phyloP scores from a whole-genome alignment of 2,113 vertebrate genomes.

The Microtus oregoni region DNA sequence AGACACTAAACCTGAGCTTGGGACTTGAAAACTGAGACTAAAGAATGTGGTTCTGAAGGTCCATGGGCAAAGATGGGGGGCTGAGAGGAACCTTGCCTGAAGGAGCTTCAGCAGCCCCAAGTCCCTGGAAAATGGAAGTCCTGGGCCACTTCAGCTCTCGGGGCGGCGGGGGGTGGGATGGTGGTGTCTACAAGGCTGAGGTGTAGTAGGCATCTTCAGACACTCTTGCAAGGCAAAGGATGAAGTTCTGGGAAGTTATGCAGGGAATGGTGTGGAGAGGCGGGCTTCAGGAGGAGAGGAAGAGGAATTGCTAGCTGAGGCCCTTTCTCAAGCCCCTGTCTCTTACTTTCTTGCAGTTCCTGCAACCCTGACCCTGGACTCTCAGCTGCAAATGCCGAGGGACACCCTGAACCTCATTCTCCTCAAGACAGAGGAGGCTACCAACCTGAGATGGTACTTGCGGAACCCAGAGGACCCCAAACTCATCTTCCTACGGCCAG shows the following conservation, averaged over 20 bases:
- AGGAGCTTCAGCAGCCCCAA: neutral
- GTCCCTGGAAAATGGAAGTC: neutral
- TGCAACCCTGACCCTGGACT: neutral
- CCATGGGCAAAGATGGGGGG: neutral
- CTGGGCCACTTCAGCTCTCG: neutral
- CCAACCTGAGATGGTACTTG: constrained; percentile 71
- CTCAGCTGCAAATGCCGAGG: neutral
- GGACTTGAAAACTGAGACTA: neutral
- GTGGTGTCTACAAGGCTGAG: neutral
- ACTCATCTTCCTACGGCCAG: constrained; percentile 32
- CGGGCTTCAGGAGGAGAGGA: neutral
- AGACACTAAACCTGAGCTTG: neutral
- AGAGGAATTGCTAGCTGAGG: neutral
- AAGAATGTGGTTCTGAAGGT: neutral
- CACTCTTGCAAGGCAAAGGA: neutral
- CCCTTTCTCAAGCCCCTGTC: neutral
- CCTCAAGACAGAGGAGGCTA: neutral
- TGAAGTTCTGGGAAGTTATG: neutral
- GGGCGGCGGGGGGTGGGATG: no score
- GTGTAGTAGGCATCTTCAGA: neutral
- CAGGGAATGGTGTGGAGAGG: neutral
- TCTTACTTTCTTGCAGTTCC: constrained; percentile 67
- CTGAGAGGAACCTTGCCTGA: neutral
- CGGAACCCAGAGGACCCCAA: neutral
- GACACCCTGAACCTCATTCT: constrained; percentile 63